These are phyloP conservation scores for Epistrophe grossulariae DNA, from an alignment of 2,888 invertebrate species.

Conservation along the genomic window DNA sequence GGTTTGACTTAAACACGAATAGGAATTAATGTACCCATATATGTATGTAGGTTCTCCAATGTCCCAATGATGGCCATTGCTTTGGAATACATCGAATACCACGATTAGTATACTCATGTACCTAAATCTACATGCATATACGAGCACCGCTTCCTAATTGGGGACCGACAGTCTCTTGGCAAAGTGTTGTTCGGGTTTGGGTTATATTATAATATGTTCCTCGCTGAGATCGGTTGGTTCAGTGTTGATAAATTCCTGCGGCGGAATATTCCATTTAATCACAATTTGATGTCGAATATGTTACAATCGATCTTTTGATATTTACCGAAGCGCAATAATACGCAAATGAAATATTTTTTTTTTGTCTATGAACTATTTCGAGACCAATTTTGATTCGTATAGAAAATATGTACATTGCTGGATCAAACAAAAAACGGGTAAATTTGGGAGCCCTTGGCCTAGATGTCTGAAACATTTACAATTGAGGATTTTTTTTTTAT, in stretches of 20 bases:
- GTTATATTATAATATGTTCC: slow-evolving; percentile 9
- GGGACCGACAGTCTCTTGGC: slow-evolving; percentile 64
- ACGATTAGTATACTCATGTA: slow-evolving; percentile 65
- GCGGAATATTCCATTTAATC: slow-evolving; percentile 72
- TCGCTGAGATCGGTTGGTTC: slow-evolving; percentile 48
- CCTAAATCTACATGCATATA: slow-evolving; percentile 57
- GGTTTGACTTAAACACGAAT: slow-evolving; percentile 32
- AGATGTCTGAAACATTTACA: too few relatives aligned
- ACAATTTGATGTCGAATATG: slow-evolving; percentile 73
- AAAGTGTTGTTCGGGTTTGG: slow-evolving; percentile 51
- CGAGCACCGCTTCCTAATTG: slow-evolving; percentile 67
- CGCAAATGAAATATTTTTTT: slow-evolving; percentile 31
- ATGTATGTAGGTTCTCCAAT: slow-evolving; percentile 38
- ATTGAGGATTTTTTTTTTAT: too few relatives aligned
- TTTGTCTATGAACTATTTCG: slow-evolving; percentile 13
- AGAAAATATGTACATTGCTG: background rate
- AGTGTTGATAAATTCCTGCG: slow-evolving; percentile 67
- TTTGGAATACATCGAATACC: slow-evolving; percentile 57
- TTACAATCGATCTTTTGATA: slow-evolving; percentile 68
- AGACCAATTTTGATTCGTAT: slow-evolving; percentile 4
- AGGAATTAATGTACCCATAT: slow-evolving; percentile 9
- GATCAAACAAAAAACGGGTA: background rate
- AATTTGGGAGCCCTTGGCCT: background rate
- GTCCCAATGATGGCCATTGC: slow-evolving; percentile 43
- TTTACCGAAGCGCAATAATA: slow-evolving; percentile 71